These are phyloP conservation scores for Capricornis sumatraensis DNA, from an alignment of 2,113 vertebrate genomes.

Conservation along the genomic window DNA sequence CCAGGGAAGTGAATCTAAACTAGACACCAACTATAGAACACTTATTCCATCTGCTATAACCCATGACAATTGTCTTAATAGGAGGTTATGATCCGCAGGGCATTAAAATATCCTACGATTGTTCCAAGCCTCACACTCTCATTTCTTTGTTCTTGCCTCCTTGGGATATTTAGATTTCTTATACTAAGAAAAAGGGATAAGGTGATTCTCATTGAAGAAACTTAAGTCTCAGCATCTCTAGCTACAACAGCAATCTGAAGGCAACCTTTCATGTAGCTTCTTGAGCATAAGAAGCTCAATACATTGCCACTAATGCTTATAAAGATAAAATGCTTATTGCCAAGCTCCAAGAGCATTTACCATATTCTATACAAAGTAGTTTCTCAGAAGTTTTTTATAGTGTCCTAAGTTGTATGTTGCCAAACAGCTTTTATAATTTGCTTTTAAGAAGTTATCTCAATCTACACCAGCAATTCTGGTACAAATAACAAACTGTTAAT, in stretches of 20 bases:
- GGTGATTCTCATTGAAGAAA: not conserved
- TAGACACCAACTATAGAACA: not conserved
- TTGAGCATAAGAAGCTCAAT: not conserved
- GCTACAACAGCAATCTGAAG: not conserved
- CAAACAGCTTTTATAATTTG: not conserved
- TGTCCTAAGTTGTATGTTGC: not conserved
- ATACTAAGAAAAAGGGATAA: not conserved
- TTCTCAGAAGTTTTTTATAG: not conserved
- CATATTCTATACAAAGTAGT: not conserved
- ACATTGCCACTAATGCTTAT: not conserved
- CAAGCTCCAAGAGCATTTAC: not conserved
- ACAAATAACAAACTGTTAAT: not conserved
- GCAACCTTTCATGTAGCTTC: not conserved
- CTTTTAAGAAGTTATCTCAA: not conserved
- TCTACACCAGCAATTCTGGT: not conserved
- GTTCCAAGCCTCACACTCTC: not conserved
- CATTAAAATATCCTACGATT: not conserved
- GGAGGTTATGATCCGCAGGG: not conserved
- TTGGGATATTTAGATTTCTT: not conserved
- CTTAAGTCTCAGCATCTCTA: not conserved
- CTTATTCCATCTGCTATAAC: not conserved
- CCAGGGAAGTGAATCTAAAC: not conserved
- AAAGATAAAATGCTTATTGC: constrained; percentile 1
- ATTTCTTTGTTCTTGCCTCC: not conserved
- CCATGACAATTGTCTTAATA: not conserved